Conservation (phyloP, 2,797 vertebrate genomes). For the Hippoglossus hippoglossus region DNA sequence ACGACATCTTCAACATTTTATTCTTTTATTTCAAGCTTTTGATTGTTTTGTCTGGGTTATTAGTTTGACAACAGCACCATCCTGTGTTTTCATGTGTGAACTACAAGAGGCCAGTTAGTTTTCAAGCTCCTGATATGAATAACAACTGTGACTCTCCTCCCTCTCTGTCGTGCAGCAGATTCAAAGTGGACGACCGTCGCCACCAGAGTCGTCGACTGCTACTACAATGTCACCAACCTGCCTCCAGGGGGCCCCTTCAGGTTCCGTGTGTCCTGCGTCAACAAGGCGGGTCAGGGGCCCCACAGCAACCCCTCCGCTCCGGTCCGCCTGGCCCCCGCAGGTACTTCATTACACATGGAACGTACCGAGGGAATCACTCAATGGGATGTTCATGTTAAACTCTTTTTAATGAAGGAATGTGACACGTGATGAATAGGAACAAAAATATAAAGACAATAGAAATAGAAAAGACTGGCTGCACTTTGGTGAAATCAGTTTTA, state of each 20-base stretch:
- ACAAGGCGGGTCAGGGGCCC: slow-evolving; percentile 93
- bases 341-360: slow-evolving; percentile 56
- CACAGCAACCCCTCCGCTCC: slow-evolving; percentile 88
- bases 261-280: slow-evolving; percentile 92
- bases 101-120: background rate
- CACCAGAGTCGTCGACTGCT: slow-evolving; percentile 89
- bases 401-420: too few species aligned
- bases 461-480: too few species aligned
- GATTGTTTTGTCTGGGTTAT: background rate
- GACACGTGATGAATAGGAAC: too few species aligned
- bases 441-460: too few species aligned
- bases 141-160: background rate
- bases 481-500: too few species aligned
- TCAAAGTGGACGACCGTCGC: slow-evolving; percentile 88
- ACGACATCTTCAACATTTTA: background rate
- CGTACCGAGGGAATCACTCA: too few species aligned
- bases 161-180: slow-evolving; percentile 82
- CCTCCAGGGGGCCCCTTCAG: slow-evolving; percentile 75
- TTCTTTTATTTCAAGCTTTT: background rate
- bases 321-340: slow-evolving; percentile 83
- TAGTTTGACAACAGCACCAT: slow-evolving; percentile 35
- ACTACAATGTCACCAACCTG: slow-evolving; percentile 92
- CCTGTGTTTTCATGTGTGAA: slow-evolving; percentile 34
- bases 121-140: background rate
- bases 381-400: too few species aligned